Conservation (phyloP, 2,888 invertebrate species). For the Phyto melanocephala region DNA sequence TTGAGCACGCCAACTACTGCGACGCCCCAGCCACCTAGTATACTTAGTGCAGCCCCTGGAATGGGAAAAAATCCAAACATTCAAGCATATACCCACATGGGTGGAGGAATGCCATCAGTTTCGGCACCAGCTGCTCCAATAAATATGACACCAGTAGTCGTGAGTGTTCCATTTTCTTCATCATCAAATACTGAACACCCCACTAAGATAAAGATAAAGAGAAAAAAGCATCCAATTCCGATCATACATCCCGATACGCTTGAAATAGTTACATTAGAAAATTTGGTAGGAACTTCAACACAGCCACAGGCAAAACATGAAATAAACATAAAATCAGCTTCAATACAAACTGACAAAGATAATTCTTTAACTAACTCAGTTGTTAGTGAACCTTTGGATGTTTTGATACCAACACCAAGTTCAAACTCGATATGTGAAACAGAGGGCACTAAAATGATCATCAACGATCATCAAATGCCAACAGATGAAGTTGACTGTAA, state of each 20-base stretch:
- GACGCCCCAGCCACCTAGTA: conserved; percentile 55
- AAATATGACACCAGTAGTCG: neutral
- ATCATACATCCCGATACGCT: conserved; percentile 76
- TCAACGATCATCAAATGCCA: conserved; percentile 70
- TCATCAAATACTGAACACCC: conserved; percentile 60
- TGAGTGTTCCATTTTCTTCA: neutral
- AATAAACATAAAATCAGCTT: conserved; percentile 2
- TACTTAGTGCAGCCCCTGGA: conserved; percentile 67
- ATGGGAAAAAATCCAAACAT: conserved; percentile 53
- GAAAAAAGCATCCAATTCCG: conserved; percentile 75
- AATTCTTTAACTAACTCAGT: conserved; percentile 63
- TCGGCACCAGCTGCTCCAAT: conserved; percentile 59
- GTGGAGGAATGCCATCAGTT: conserved; percentile 29
- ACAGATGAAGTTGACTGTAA: conserved; percentile 57
- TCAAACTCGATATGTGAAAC: neutral
- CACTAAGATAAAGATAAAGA: conserved; percentile 65
- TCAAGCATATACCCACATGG: conserved; percentile 62
- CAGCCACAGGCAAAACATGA: conserved; percentile 10
- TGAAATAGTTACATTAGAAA: conserved; percentile 72
- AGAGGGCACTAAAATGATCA: conserved; percentile 63
- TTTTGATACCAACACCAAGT: neutral
- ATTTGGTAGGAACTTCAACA: conserved; percentile 1
- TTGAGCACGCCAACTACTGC: conserved; percentile 66
- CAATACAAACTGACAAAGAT: conserved; percentile 61
- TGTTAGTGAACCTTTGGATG: conserved; percentile 47